These are phyloP conservation scores for Crotalus tigris DNA, from an alignment of 2,113 vertebrate genomes.

Conservation along the genomic window DNA sequence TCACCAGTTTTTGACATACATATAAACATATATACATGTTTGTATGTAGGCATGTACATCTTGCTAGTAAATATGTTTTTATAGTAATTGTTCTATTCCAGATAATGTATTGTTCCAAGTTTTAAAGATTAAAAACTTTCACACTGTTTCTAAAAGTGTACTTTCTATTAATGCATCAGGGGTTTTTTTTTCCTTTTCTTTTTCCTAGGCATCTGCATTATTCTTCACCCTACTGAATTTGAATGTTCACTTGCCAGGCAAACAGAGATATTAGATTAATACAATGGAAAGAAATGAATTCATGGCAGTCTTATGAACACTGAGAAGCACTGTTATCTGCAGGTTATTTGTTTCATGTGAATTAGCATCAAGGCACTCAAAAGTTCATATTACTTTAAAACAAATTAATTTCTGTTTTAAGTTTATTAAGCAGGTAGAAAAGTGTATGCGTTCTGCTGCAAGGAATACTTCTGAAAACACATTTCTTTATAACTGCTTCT, in stretches of 20 bases:
- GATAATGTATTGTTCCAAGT: slow-evolving; percentile 21
- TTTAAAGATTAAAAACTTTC: slow-evolving; percentile 34
- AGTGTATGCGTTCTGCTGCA: slow-evolving; percentile 20
- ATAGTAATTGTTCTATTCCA: slow-evolving; percentile 25
- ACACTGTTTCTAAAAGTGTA: slow-evolving; percentile 42
- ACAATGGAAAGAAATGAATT: not conserved
- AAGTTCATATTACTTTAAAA: slow-evolving; percentile 18
- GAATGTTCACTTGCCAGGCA: not conserved
- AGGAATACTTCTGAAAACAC: slow-evolving; percentile 57
- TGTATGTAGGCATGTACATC: not conserved
- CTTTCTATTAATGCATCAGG: slow-evolving; percentile 28
- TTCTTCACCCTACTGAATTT: slow-evolving; percentile 40
- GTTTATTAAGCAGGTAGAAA: not conserved
- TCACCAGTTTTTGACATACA: slow-evolving; percentile 63
- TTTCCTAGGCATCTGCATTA: slow-evolving; percentile 12
- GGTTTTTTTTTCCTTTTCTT: slow-evolving; percentile 17
- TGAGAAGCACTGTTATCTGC: not conserved
- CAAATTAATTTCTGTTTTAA: slow-evolving; percentile 31
- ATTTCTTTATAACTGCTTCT: slow-evolving; percentile 18
- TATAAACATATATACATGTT: not conserved
- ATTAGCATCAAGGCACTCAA: not conserved
- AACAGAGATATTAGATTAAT: not conserved
- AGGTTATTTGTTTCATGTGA: not conserved
- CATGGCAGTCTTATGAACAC: not conserved
- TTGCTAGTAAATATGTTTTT: not conserved